Conservation (phyloP, 2,113 vertebrate species). For the Platanista minor region DNA sequence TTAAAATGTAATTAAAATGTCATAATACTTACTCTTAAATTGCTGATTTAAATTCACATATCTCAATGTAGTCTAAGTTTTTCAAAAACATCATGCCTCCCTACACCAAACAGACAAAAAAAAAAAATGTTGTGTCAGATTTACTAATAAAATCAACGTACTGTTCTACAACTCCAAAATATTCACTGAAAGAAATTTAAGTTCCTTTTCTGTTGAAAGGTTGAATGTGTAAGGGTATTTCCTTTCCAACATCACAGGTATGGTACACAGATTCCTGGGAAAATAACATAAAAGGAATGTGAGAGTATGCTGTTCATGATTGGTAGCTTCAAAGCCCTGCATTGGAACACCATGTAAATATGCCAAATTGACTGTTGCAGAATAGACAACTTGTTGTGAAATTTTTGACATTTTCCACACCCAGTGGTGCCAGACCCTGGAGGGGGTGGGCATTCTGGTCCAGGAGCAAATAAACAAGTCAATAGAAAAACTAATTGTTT, state of each 20-base stretch:
- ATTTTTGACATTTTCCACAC: background rate
- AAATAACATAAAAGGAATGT: background rate
- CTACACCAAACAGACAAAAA: background rate
- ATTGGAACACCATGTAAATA: background rate
- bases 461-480: background rate
- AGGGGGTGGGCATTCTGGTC: background rate
- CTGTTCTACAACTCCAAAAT: background rate
- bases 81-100: background rate
- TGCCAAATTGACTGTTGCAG: background rate
- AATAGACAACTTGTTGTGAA: background rate
- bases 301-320: background rate
- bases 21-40: conserved; percentile 24
- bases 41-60: background rate
- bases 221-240: background rate
- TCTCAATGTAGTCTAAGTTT: background rate
- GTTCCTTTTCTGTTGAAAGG: background rate
- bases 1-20: conserved; percentile 43
- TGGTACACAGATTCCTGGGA: background rate
- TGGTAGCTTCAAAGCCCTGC: background rate
- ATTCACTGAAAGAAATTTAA: background rate
- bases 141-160: background rate
- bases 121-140: background rate
- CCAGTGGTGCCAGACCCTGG: background rate
- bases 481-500: background rate
- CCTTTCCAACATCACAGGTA: background rate